Percentiles rank a stretch among this genome's conserved stretches.
phyloP scores from a whole-genome alignment of 1,140 invertebrate species.

The Halictus rubicundus region DNA sequence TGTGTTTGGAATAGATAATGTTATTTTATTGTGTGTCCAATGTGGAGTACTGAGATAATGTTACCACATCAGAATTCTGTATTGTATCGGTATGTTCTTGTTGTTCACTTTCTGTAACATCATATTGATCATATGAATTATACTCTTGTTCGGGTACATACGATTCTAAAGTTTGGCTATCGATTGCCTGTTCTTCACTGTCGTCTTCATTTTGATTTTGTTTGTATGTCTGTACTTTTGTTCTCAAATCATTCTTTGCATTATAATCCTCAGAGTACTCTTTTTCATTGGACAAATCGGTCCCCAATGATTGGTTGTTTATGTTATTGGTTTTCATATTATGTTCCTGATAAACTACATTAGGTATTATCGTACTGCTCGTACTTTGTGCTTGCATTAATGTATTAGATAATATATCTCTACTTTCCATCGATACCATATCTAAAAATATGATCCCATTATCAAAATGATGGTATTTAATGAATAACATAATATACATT shows the following conservation, averaged over 20 bases:
- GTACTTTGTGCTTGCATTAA: slow-evolving; percentile 32
- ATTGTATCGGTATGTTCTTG: slow-evolving; percentile 47
- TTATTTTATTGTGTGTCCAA: neutral
- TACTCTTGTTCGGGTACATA: slow-evolving; percentile 65
- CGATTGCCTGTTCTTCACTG: slow-evolving; percentile 47
- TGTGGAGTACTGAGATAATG: neutral
- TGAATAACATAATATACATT: slow-evolving; percentile 7
- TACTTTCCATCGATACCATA: slow-evolving; percentile 26
- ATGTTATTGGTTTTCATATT: slow-evolving; percentile 10
- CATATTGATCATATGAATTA: slow-evolving; percentile 67
- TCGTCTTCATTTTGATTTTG: slow-evolving; percentile 47
- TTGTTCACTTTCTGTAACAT: slow-evolving; percentile 58
- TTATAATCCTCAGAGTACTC: slow-evolving; percentile 20
- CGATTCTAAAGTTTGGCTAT: slow-evolving; percentile 51
- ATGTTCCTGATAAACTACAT: neutral
- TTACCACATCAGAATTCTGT: slow-evolving; percentile 3
- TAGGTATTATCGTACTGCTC: neutral
- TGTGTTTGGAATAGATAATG: neutral
- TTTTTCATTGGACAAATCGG: slow-evolving; percentile 24
- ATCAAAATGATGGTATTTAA: neutral
- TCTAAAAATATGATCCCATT: slow-evolving; percentile 1
- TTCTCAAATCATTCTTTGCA: neutral
- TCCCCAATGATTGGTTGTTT: slow-evolving; percentile 4
- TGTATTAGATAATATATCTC: slow-evolving; percentile 43
- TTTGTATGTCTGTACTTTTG: slow-evolving; percentile 30